Conservation (phyloP, 35 echinoderm and acorn worm species). For the Lytechinus pictus region DNA sequence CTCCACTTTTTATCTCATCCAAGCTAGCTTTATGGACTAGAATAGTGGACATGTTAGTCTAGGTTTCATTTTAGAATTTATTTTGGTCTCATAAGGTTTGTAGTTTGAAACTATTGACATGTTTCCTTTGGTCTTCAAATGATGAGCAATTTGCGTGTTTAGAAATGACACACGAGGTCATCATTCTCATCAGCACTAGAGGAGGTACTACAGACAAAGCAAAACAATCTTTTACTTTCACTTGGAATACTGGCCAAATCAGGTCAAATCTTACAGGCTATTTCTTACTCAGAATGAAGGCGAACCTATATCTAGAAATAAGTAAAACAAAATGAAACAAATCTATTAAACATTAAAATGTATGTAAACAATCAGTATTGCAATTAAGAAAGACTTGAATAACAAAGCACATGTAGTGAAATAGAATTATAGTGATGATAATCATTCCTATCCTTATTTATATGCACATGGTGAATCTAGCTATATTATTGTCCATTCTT, state of each 20-base stretch:
- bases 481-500: too few species aligned
- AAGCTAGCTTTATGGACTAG: background rate
- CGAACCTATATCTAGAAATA: background rate
- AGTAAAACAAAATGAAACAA: too few species aligned
- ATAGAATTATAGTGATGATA: too few species aligned
- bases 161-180: slow-evolving; percentile 54
- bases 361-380: too few species aligned
- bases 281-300: background rate
- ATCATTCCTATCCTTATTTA: too few species aligned
- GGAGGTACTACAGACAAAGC: slow-evolving; percentile 29
- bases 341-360: too few species aligned
- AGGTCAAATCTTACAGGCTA: background rate
- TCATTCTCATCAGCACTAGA: slow-evolving; percentile 18
- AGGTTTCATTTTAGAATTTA: background rate
- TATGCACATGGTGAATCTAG: too few species aligned
- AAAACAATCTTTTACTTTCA: slow-evolving; percentile 30
- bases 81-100: background rate
- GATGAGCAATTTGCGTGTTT: slow-evolving; percentile 59
- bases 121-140: background rate
- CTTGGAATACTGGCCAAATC: background rate
- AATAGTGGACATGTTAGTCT: background rate
- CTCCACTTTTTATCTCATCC: too few species aligned
- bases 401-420: too few species aligned
- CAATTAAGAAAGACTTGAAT: too few species aligned
- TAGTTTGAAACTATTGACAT: slow-evolving; percentile 5